A percentile compares a stretch with the other conserved stretches of the same genome.
phyloP scores from a whole-genome alignment of 2,888 invertebrate species.

The Hyposoter dolosus region DNA sequence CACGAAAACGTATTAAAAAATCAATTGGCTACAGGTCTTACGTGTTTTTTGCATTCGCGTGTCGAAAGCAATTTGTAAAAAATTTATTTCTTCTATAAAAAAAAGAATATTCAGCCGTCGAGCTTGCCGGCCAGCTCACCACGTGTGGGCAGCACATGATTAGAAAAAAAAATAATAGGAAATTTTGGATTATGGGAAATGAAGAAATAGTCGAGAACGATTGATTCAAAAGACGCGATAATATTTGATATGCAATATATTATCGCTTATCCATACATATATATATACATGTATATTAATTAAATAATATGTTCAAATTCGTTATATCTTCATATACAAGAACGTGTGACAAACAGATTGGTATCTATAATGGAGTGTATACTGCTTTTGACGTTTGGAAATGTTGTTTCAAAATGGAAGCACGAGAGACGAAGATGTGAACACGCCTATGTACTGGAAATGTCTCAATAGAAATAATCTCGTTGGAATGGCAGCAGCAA shows the following conservation, averaged over 20 bases:
- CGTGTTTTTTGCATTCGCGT: no score
- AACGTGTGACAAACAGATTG: conserved; percentile 44
- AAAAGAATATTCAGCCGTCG: no score
- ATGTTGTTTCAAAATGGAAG: conserved; percentile 40
- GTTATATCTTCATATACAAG: conserved; percentile 37
- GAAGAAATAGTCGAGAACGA: no score
- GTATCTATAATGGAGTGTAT: conserved; percentile 16
- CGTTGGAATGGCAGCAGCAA: conserved; percentile 51
- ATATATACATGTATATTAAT: conserved; percentile 64
- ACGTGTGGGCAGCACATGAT: no score
- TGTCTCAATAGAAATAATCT: conserved; percentile 35
- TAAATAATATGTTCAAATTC: conserved; percentile 57
- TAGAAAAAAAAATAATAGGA: no score
- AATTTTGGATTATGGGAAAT: no score
- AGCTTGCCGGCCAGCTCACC: no score
- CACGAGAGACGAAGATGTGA: conserved; percentile 13
- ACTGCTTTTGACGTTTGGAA: conserved; percentile 39
- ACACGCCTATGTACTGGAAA: neutral
- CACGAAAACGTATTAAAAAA: no score
- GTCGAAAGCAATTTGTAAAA: no score
- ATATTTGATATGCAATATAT: conserved; percentile 72
- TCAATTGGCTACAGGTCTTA: no score
- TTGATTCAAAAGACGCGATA: neutral
- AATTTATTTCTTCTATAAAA: no score
- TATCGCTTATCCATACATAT: conserved; percentile 69